These are phyloP conservation scores for Candidula unifasciata DNA, from an alignment of 2,888 invertebrate genomes.

Conservation along the genomic window DNA sequence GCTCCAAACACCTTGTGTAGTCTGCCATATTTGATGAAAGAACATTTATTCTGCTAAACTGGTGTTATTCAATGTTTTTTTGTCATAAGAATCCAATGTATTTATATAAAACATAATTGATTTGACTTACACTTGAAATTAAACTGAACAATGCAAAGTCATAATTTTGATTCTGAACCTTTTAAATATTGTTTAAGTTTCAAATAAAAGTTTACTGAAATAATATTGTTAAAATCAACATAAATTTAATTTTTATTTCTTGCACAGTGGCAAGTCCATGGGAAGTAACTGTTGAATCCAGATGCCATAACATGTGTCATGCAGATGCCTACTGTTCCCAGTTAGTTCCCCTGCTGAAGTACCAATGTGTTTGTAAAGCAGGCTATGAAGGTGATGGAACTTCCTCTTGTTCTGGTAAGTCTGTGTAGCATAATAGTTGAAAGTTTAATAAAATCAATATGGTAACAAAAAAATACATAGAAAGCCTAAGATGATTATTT, in stretches of 20 bases:
- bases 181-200: neutral
- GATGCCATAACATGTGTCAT: constrained; percentile 58
- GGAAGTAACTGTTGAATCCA: constrained; percentile 58
- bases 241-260: constrained; percentile 2
- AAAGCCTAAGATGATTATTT: no score
- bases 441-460: neutral
- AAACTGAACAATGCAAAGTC: neutral
- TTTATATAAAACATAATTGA: no score
- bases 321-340: constrained; percentile 60
- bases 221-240: neutral
- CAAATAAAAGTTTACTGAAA: neutral
- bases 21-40: neutral
- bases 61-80: no score
- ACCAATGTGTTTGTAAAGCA: constrained; percentile 63
- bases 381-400: constrained; percentile 62
- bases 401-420: constrained; percentile 58
- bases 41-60: no score
- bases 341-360: constrained; percentile 60
- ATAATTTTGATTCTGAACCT: neutral
- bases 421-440: neutral
- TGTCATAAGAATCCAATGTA: no score
- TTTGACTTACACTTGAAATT: neutral
- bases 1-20: neutral
- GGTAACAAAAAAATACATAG: neutral
- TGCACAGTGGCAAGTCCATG: constrained; percentile 60